A percentile compares a stretch with the other conserved stretches of the same genome.
Conservation (phyloP, 2,888 invertebrate species). For the Mellilla xanthometata region DNA sequence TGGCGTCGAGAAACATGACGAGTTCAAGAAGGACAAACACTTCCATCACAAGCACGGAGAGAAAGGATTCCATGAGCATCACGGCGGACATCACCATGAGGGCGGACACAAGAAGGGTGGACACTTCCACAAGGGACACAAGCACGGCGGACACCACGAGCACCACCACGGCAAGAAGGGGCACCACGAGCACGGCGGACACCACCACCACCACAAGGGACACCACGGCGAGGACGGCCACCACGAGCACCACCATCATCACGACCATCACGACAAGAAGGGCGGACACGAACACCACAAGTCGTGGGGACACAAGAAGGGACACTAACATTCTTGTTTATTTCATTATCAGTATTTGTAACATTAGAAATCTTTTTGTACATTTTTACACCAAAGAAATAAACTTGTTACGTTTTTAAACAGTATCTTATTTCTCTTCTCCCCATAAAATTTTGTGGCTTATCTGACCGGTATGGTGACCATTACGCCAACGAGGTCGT, state of each 20-base stretch:
- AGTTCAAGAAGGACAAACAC: slow-evolving; percentile 91
- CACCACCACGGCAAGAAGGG: slow-evolving; percentile 90
- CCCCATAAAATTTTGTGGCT: no score
- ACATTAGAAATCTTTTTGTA: slow-evolving; percentile 9
- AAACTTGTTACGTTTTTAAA: slow-evolving; percentile 14
- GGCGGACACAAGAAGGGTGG: slow-evolving; percentile 90
- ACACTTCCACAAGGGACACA: slow-evolving; percentile 89
- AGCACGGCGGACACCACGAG: slow-evolving; percentile 88
- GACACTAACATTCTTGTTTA: slow-evolving; percentile 46
- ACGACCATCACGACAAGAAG: slow-evolving; percentile 88
- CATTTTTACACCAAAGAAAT: slow-evolving; percentile 21
- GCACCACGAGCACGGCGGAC: slow-evolving; percentile 88
- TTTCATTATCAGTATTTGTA: slow-evolving; percentile 13
- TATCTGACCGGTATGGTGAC: no score
- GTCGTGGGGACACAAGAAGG: slow-evolving; percentile 86
- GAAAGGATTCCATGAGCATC: slow-evolving; percentile 88
- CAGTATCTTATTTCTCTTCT: background rate
- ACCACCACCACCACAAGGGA: slow-evolving; percentile 89
- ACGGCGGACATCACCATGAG: slow-evolving; percentile 88
- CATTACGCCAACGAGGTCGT: no score
- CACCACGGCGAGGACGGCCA: slow-evolving; percentile 90
- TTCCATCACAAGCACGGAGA: slow-evolving; percentile 92
- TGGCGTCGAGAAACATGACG: slow-evolving; percentile 90
- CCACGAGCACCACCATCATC: slow-evolving; percentile 87
- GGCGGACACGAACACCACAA: slow-evolving; percentile 89